Evolutionary conservation across 2,113 vertebrate genomes (phyloP), one percentile per base, ranked within the genome.

Genomic region (Gymnorhina tibicen): DNA sequence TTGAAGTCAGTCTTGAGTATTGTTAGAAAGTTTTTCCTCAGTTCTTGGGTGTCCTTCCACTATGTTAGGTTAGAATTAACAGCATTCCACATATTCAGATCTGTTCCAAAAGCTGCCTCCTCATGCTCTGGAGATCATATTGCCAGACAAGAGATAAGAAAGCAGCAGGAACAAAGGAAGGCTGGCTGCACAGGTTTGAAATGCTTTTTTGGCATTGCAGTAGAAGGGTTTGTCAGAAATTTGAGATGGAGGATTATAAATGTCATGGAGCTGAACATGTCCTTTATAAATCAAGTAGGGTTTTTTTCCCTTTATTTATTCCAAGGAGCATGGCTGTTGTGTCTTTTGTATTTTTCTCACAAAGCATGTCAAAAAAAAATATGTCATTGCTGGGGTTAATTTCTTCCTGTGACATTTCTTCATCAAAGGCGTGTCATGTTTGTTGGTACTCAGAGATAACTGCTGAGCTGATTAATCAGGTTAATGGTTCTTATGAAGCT

Each of bases 111-210:
- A 94, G 56, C 95, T 96, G 94, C 56, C 88, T 95, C 33, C 55
- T 96, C 68, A 23, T 79, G 62, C 93, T 94, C 85, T 95, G 87
- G 26, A 93, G 93, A 95, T 96, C 81, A 94, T 39, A 23, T 97
- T 95, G 95, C 74, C 75, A 87, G 95, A 47, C 72, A 77, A 96
- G 92, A 74, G 94, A 78, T 78, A 92, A 96, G 86, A 85, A 94
- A 60, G 81, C 47, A 69, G 9, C 55, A 87, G 60, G 96, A 97
- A 97, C 97, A 97, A 97, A 97, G 95, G 87, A 56, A 87, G 85
- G 41, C 90, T 39, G 94, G 75, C 79, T 85, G 35, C 62, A 78
- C 91, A 59, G 72, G 82, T 95, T 93, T 94, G 87, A 93, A 96
- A 89, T 4, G 28, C 3, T 35, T 64, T 91, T 75, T 75, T 62